Percentiles rank a stretch among this genome's conserved stretches.
These are phyloP conservation scores for Agrochola circellaris DNA, from an alignment of 2,888 invertebrate species.

Conservation along the genomic window DNA sequence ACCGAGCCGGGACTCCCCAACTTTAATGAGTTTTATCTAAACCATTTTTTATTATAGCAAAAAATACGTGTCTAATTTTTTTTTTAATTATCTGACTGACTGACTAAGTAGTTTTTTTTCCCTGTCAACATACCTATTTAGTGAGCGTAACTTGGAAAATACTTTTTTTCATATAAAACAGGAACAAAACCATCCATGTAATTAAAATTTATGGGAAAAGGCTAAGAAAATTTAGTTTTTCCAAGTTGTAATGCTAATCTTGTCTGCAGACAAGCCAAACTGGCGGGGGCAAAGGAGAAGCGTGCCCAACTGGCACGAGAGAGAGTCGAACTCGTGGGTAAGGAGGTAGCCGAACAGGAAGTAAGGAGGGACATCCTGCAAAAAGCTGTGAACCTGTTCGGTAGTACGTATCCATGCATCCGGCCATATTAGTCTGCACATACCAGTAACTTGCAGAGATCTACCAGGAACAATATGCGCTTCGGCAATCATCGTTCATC, in stretches of 20 bases:
- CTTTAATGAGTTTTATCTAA: no score
- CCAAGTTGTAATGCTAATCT: neutral
- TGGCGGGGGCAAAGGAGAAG: conserved; percentile 86
- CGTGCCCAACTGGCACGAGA: conserved; percentile 73
- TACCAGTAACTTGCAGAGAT: neutral
- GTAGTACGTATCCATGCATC: conserved; percentile 73
- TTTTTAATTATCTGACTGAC: no score
- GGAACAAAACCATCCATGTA: neutral
- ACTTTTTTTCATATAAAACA: no score
- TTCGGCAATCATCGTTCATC: neutral
- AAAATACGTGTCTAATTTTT: no score
- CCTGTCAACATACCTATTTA: no score
- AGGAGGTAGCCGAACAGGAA: conserved; percentile 81
- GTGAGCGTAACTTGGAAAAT: no score
- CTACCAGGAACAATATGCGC: neutral
- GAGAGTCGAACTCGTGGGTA: conserved; percentile 79
- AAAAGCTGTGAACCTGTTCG: conserved; percentile 80
- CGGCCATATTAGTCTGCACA: neutral
- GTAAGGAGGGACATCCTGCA: conserved; percentile 80
- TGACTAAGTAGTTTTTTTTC: no score
- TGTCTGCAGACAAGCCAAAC: conserved; percentile 79
- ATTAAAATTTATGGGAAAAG: neutral
- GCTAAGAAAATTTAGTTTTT: neutral
- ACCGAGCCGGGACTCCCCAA: no score
- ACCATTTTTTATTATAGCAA: no score